Evolutionary conservation across 2,113 vertebrate genomes (phyloP), one percentile per base, ranked within the genome.

Genomic region (Peromyscus californicus): DNA sequence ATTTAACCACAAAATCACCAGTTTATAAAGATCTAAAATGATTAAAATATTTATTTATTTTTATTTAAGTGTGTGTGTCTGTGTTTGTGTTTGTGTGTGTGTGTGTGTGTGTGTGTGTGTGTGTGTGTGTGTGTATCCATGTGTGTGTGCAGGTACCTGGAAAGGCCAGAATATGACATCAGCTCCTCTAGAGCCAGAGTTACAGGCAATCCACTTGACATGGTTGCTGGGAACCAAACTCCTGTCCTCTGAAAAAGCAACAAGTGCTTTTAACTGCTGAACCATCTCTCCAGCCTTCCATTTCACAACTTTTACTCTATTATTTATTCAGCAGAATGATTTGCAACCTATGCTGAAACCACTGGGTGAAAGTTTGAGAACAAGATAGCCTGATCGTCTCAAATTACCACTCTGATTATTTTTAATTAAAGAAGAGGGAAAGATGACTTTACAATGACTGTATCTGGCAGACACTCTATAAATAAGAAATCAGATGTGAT

Each of bases 1-100:
- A 74, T 61, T 89, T 91, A 57, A 61, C 88, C 21, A 85, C n/a
- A 89, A 92, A 94, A 92, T 79, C n/a, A 92, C 24, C 42, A 65
- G 48, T 86, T 45, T 42, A 42, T 10, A 85, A 16, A 39, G 29
- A 29, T 19, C 63, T 63, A 31, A 82, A 51, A 36, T 57, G 9
- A n/a, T 82, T 54, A 22, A 82, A 24, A 59, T 57, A 79, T 7
- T 57, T 57, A n/a, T 57, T 82, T 59, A 11, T 82, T 79, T 79
- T 79, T 79, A 59, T 83, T n/a, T 59, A 7, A 17, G 15, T 57
- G 17, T 80, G 48, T 80, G 31, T 82, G 79, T 82, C 17, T 57
- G 9, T 82, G 10, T n/a, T 31, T 36, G 78, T 54, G 48, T 51
- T 45, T n/a, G n/a, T n/a, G n/a, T n/a, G n/a, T n/a, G 51, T 33